Evolutionary conservation across 2,888 invertebrate species (phyloP).

Genomic region (Lapara coniferarum): DNA sequence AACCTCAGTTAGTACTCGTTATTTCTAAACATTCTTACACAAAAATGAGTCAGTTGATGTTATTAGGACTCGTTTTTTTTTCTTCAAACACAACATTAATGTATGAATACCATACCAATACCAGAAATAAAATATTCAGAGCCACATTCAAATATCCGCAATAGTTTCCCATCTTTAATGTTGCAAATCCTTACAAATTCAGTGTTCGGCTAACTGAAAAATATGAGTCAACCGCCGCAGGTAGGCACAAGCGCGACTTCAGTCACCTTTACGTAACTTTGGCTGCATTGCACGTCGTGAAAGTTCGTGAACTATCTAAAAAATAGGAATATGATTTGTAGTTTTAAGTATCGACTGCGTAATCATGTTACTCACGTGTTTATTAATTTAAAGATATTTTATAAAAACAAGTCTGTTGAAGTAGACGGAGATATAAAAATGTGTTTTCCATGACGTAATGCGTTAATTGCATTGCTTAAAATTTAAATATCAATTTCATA

Average conservation of each 20-base stretch:
- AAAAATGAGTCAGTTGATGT: too few relatives aligned
- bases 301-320: constrained; percentile 19
- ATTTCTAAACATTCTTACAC: too few relatives aligned
- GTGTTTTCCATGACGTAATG: neutral
- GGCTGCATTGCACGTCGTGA: constrained; percentile 22
- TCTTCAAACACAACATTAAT: too few relatives aligned
- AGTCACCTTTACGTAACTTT: constrained; percentile 22
- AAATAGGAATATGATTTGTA: constrained; percentile 20
- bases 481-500: neutral
- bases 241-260: constrained; percentile 24
- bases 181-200: constrained; percentile 29
- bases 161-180: constrained; percentile 25
- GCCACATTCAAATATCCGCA: neutral
- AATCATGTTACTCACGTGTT: neutral
- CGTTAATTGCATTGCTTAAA: neutral
- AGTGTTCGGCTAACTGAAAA: constrained; percentile 19
- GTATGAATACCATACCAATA: too few relatives aligned
- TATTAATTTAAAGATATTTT: neutral
- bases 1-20: too few relatives aligned
- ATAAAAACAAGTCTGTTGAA: neutral
- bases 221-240: constrained; percentile 20
- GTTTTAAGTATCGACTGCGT: neutral
- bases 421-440: too few relatives aligned
- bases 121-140: neutral
- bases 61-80: too few relatives aligned